Base-by-base conservation (phyloP, 2,113 vertebrate species). In the Chamaea fasciata region DNA sequence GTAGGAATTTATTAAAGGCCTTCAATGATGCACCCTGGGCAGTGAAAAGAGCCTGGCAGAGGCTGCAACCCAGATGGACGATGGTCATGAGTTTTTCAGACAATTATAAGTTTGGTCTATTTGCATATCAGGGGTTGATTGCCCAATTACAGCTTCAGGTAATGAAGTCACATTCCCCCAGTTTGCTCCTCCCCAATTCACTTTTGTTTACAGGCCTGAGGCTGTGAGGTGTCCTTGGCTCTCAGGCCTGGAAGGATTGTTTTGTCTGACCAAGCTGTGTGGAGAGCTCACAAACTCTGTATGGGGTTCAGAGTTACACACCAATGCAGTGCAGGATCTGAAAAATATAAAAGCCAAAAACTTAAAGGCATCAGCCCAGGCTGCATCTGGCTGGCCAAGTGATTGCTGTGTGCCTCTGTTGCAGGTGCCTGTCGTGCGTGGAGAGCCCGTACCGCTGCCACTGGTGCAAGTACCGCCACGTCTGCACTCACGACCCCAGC, bases 401-500 rank as follows among this genome's bases (percentile, higher is more conserved):
- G 20, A 85, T 21, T 59, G 42, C 57, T 63, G 5, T 73, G 64
- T 75, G 37, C 69, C 23, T 73, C 27, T 64, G 7, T 92, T 59
- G 4, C 96, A 99, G 99, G 88, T 99, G 99, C 84, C 96, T 99
- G 88, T 99, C 99, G 1, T 99, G 99, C 0, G 99, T 99, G 84
- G 98, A 99, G 89, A 99, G 99, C 75, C 99, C 99, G 0, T 99
- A 99, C 90, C 98, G 98, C 83, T 99, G 99, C 47, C 99, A 99
- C 97, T 99, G 99, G 99, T 99, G 99, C 96, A 99, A 99, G 98
- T 99, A 99, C 96, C 98, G 99, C 50, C 99, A 99, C 1, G 98
- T 99, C 89, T 99, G 99, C 86, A 99, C 99, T 67, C 98, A 99
- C 1, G 99, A 99, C 91, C 99, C 99, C 27, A 98, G 98, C 68